Conservation (phyloP, 2,797 vertebrate species). For the Lerista edwardsae region DNA sequence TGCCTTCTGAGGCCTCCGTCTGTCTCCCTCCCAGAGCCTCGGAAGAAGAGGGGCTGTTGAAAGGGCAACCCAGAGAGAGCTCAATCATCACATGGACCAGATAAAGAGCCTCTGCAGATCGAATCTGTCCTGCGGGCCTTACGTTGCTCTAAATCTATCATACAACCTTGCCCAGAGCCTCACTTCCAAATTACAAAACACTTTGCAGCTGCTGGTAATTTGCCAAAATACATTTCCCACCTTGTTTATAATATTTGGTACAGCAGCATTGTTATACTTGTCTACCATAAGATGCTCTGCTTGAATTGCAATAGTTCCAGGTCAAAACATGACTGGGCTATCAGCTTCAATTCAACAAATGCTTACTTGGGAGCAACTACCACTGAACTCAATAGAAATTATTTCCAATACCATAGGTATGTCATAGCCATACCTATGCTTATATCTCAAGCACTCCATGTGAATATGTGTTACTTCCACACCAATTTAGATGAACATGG, state of each 20-base stretch:
- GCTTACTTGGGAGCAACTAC: not conserved
- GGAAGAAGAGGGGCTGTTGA: too few relatives aligned
- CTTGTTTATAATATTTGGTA: not conserved
- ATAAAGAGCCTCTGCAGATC: too few relatives aligned
- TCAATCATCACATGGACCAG: too few relatives aligned
- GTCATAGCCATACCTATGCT: not conserved
- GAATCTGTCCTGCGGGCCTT: too few relatives aligned
- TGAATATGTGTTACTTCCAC: not conserved
- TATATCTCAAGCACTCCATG: not conserved
- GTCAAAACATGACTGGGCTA: not conserved
- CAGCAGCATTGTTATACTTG: not conserved
- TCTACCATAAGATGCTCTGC: not conserved
- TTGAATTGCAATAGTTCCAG: not conserved
- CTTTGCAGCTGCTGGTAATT: not conserved
- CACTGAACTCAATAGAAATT: not conserved
- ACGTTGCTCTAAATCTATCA: too few relatives aligned
- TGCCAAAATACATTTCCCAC: not conserved
- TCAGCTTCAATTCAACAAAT: not conserved
- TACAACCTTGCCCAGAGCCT: not conserved
- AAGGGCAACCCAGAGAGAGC: too few relatives aligned
- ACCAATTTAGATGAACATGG: slow-evolving; percentile 21
- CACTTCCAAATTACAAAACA: not conserved
- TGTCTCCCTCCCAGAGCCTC: too few relatives aligned
- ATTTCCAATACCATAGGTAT: not conserved
- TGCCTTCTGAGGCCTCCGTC: too few relatives aligned